Conservation (phyloP, 30 jellyfish, hydroid and myxozoan species). For the Aurelia sp. region DNA sequence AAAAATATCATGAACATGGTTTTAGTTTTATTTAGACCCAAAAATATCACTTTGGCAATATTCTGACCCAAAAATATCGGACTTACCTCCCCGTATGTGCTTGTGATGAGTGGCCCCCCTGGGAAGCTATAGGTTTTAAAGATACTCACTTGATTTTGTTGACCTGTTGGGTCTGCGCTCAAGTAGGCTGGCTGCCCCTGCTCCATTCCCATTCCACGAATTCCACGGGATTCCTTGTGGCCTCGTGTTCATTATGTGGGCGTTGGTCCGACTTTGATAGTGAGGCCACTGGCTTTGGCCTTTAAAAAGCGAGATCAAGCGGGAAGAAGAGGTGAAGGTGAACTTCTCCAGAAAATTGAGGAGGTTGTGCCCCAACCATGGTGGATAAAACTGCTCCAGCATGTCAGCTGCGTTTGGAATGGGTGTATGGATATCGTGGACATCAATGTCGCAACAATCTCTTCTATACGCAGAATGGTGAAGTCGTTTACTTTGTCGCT, state of each 20-base stretch:
- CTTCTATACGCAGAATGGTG: slow-evolving; percentile 72
- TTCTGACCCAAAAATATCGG: too few relatives aligned
- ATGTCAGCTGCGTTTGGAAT: slow-evolving; percentile 84
- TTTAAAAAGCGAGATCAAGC: background rate
- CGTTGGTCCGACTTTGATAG: background rate
- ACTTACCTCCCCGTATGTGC: too few relatives aligned
- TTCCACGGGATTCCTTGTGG: background rate
- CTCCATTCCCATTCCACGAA: too few relatives aligned
- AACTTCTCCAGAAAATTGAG: background rate
- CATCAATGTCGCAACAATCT: slow-evolving; percentile 98
- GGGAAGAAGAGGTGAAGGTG: background rate
- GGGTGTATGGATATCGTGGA: slow-evolving; percentile 99
- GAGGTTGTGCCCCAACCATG: slow-evolving; percentile 26
- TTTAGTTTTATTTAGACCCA: too few relatives aligned
- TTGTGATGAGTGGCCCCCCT: too few relatives aligned
- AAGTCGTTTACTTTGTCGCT: slow-evolving; percentile 94
- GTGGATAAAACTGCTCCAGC: slow-evolving; percentile 95
- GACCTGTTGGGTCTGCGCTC: too few relatives aligned
- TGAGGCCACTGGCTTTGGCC: background rate
- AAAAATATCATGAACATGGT: too few relatives aligned
- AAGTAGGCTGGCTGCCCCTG: too few relatives aligned
- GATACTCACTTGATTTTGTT: too few relatives aligned
- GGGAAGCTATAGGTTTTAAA: too few relatives aligned
- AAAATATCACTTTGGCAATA: too few relatives aligned
- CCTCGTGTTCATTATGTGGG: background rate